A percentile compares a stretch with the other conserved stretches of the same genome.
Evolutionary conservation across 2,888 invertebrate species (phyloP).

Genomic region (Disparrhopalites patrizii): DNA sequence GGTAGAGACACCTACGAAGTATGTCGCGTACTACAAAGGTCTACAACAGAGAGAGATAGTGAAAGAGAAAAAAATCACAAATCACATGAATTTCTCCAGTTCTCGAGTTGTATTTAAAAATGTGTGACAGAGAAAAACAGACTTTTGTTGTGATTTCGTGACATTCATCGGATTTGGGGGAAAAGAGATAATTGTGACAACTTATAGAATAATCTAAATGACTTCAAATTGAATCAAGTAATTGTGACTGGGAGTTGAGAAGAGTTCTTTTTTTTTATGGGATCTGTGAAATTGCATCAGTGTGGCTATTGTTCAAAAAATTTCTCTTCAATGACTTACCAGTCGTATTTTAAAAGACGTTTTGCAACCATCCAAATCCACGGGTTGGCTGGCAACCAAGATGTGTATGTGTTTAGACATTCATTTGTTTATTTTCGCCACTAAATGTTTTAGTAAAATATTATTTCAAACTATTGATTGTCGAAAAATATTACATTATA

Average conservation of each 20-base stretch:
- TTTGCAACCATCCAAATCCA: too few species aligned
- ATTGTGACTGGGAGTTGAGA: background rate
- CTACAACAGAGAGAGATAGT: background rate
- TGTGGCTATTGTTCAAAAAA: background rate
- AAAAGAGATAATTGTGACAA: background rate
- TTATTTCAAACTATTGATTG: background rate
- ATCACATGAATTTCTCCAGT: conserved; percentile 3
- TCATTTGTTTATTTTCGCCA: conserved; percentile 1
- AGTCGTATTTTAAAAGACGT: too few species aligned
- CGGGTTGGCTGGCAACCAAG: conserved; percentile 8
- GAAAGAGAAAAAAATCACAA: background rate
- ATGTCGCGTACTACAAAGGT: background rate
- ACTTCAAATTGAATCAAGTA: background rate
- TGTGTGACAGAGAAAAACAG: background rate
- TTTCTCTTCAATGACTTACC: background rate
- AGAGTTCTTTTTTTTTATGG: background rate
- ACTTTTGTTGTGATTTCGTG: background rate
- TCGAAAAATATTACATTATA: conserved; percentile 7
- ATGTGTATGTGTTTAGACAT: conserved; percentile 9
- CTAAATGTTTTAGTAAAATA: conserved; percentile 9
- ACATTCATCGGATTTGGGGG: background rate
- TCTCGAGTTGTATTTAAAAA: background rate
- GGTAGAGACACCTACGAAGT: background rate
- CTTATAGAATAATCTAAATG: background rate
- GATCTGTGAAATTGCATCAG: too few species aligned